phyloP scores from a whole-genome alignment of 2,888 invertebrate genomes.

The Noctua fimbriata region DNA sequence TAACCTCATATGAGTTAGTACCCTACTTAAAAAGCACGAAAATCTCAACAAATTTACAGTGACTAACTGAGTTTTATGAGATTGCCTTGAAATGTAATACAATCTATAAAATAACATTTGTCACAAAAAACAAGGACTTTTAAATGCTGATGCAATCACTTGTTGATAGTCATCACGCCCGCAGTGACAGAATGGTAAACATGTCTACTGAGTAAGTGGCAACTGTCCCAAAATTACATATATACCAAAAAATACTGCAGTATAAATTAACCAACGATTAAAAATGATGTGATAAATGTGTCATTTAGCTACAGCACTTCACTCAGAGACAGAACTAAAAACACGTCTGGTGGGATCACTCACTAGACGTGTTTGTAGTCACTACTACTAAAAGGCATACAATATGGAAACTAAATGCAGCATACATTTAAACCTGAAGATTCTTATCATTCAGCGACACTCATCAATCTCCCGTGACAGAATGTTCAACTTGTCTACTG shows the following conservation, averaged over 20 bases:
- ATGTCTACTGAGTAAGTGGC: slow-evolving; percentile 42
- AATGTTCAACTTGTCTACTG: slow-evolving; percentile 37
- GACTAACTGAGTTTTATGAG: no score
- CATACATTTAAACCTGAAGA: neutral
- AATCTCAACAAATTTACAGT: no score
- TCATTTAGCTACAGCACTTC: slow-evolving; percentile 33
- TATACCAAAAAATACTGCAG: neutral
- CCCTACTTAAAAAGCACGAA: no score
- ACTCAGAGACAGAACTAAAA: slow-evolving; percentile 27
- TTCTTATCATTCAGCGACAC: neutral
- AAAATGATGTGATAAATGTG: slow-evolving; percentile 14
- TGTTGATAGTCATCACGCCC: slow-evolving; percentile 10
- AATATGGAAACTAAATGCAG: neutral
- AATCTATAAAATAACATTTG: no score
- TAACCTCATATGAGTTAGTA: no score
- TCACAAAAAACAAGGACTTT: no score
- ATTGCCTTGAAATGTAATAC: no score
- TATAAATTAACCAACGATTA: neutral
- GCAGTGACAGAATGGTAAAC: slow-evolving; percentile 33
- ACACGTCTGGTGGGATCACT: slow-evolving; percentile 38
- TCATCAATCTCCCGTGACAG: slow-evolving; percentile 36
- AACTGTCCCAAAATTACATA: slow-evolving; percentile 21
- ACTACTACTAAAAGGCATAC: neutral
- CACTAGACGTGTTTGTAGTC: no score
- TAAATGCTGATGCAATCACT: no score